A percentile compares a stretch with the other conserved stretches of the same genome.
These are phyloP conservation scores for Mixornis gularis DNA, from an alignment of 2,113 vertebrate species.

Conservation along the genomic window DNA sequence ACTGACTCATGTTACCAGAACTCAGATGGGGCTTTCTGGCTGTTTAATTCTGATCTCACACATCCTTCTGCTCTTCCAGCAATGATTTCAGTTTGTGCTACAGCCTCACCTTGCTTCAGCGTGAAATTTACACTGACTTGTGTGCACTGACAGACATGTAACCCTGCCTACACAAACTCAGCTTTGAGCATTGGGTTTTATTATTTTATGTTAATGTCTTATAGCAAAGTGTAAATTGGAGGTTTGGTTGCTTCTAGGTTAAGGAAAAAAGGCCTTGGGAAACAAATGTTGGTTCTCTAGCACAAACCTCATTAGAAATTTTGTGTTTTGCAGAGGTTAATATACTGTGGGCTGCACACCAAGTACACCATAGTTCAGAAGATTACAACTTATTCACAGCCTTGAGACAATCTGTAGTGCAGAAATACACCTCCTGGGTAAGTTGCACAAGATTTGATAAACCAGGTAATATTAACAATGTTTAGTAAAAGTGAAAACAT, in stretches of 20 bases:
- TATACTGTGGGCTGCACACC: slow-evolving; percentile 90
- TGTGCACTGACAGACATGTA: neutral
- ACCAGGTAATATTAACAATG: neutral
- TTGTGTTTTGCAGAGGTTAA: slow-evolving; percentile 83
- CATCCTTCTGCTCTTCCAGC: neutral
- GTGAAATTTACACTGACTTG: neutral
- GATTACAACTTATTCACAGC: slow-evolving; percentile 90
- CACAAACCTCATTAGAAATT: slow-evolving; percentile 36
- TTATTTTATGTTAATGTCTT: slow-evolving; percentile 1
- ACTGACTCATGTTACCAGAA: neutral
- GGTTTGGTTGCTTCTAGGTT: neutral
- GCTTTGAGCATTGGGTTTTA: neutral
- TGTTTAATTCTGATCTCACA: neutral
- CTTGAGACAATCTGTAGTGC: slow-evolving; percentile 83
- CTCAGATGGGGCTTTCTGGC: neutral
- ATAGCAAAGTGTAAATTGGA: slow-evolving; percentile 4
- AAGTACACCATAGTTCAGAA: slow-evolving; percentile 93
- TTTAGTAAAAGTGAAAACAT: neutral
- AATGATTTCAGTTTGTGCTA: neutral
- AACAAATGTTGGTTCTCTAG: slow-evolving; percentile 7
- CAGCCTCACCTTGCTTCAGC: neutral
- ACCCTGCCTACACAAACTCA: neutral
- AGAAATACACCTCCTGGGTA: slow-evolving; percentile 89
- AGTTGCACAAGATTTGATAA: slow-evolving; percentile 41
- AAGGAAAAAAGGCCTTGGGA: neutral